Conservation (phyloP, 2,888 invertebrate species). For the Amblyjoppa proteus region DNA sequence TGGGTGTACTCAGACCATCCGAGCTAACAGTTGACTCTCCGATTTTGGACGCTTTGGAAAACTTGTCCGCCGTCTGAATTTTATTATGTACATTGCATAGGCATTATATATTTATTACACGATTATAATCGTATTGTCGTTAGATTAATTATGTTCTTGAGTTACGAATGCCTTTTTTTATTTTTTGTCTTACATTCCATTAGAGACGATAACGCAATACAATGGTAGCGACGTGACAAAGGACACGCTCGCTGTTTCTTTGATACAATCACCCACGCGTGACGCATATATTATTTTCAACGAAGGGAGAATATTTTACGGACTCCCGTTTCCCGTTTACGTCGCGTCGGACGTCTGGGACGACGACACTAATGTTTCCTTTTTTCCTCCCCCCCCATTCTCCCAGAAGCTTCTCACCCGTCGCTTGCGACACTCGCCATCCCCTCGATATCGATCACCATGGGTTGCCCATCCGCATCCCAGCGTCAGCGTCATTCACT, state of each 20-base stretch:
- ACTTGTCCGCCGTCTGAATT: neutral
- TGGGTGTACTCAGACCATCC: slow-evolving; percentile 13
- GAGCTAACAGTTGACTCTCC: slow-evolving; percentile 11
- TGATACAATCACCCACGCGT: neutral
- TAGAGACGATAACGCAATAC: too few species aligned
- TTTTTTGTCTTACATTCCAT: too few species aligned
- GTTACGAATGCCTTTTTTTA: too few species aligned
- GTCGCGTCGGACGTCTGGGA: slow-evolving; percentile 8
- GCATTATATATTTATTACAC: neutral
- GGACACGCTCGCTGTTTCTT: neutral
- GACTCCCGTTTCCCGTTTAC: slow-evolving; percentile 19
- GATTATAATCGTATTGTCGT: too few species aligned
- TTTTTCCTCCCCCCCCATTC: slow-evolving; percentile 2
- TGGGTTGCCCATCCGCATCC: slow-evolving; percentile 12
- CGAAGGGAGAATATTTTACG: slow-evolving; percentile 23
- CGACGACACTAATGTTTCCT: slow-evolving; percentile 11
- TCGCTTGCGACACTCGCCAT: slow-evolving; percentile 7
- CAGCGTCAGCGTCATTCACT: neutral
- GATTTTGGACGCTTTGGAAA: neutral
- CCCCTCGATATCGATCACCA: slow-evolving; percentile 20
- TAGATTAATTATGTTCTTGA: too few species aligned
- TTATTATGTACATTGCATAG: neutral
- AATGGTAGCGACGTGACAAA: neutral
- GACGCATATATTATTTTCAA: slow-evolving; percentile 27
- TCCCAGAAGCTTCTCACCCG: neutral